phyloP scores from a whole-genome alignment of 2,113 vertebrate genomes.

The Coptodon rendalli region DNA sequence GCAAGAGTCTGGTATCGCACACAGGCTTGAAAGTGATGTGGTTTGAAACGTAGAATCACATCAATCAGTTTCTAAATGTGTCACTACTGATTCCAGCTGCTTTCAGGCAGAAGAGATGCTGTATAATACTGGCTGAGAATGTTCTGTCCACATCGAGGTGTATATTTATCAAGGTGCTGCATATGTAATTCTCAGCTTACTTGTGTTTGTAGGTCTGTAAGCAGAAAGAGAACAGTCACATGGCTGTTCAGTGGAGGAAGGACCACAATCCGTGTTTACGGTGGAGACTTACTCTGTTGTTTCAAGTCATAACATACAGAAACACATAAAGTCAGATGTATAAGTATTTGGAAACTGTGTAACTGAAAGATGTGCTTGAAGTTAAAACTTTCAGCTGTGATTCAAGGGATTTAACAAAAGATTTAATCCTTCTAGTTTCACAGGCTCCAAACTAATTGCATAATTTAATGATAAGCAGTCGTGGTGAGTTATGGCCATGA shows the following conservation, averaged over 20 bases:
- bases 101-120: constrained; percentile 2
- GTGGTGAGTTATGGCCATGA: background rate
- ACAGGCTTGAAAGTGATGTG: constrained; percentile 31
- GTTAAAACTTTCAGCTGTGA: background rate
- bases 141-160: background rate
- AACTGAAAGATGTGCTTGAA: background rate
- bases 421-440: background rate
- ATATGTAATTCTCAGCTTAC: background rate
- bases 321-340: background rate
- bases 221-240: background rate
- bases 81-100: constrained; percentile 29
- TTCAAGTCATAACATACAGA: background rate
- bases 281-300: background rate
- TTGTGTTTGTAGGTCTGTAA: background rate
- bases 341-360: background rate
- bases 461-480: background rate
- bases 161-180: background rate
- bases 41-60: constrained; percentile 40
- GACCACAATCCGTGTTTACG: background rate
- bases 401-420: background rate
- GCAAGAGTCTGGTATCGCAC: constrained; percentile 34
- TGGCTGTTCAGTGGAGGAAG: background rate
- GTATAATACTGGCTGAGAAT: background rate
- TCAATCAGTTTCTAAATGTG: constrained; percentile 46
- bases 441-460: background rate